These are phyloP conservation scores for Aeoliscus strigatus DNA, from an alignment of 2,797 vertebrate species.

Conservation along the genomic window DNA sequence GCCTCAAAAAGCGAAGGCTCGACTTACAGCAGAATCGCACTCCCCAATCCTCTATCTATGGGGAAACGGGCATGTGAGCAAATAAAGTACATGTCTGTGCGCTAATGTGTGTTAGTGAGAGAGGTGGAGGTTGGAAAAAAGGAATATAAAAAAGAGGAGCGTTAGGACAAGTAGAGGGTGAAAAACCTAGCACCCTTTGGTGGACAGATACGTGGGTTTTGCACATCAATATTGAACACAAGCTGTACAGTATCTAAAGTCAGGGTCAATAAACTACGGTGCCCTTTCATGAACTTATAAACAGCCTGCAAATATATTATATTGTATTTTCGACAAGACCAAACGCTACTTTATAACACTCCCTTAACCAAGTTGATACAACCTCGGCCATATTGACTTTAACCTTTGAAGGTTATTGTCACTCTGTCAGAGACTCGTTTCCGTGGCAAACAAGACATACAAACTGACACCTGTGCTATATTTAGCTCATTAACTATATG, in stretches of 20 bases:
- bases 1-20: constrained; percentile 32
- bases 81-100: constrained; percentile 1
- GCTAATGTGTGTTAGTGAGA: constrained; percentile 8
- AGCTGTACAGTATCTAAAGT: constrained; percentile 22
- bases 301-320: constrained; percentile 26
- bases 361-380: too few species aligned
- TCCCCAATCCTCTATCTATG: constrained; percentile 9
- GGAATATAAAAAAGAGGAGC: constrained; percentile 1
- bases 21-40: constrained; percentile 42
- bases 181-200: constrained; percentile 14
- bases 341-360: too few species aligned
- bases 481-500: constrained; percentile 73
- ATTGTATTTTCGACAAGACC: too few species aligned
- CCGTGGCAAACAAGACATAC: constrained; percentile 28
- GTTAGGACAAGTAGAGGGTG: constrained; percentile 14
- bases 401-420: too few species aligned
- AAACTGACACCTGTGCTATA: constrained; percentile 47
- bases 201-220: constrained; percentile 38
- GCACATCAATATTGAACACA: constrained; percentile 37
- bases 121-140: constrained; percentile 3
- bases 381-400: too few species aligned
- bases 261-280: constrained; percentile 29
- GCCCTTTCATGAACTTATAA: too few species aligned
- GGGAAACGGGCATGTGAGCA: constrained; percentile 6
- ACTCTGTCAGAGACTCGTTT: too few species aligned